Conservation (phyloP, 2,888 invertebrate genomes). For the Pilophorus perplexus region DNA sequence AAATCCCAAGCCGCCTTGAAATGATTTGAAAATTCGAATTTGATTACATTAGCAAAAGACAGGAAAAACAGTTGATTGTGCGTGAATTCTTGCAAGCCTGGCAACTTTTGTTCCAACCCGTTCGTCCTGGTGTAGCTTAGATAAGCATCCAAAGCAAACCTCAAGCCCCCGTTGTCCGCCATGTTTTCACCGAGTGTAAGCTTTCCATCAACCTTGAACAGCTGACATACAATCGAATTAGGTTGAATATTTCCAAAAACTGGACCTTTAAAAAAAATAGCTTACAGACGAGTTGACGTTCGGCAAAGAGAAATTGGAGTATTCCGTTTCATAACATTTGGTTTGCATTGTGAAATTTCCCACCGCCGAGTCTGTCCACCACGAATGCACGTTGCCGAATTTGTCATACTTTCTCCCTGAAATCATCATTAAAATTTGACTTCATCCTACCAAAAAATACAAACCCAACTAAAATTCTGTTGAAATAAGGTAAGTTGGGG, state of each 20-base stretch:
- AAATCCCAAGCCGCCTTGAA: no score
- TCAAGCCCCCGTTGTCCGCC: conserved; percentile 78
- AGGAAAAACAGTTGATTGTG: conserved; percentile 77
- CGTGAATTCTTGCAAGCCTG: conserved; percentile 69
- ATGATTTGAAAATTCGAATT: no score
- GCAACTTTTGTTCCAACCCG: conserved; percentile 64
- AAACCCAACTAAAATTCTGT: no score
- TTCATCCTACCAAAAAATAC: background rate
- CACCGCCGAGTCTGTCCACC: conserved; percentile 71
- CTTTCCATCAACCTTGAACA: conserved; percentile 61
- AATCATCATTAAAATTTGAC: background rate
- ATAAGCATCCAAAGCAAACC: conserved; percentile 70
- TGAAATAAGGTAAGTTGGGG: no score
- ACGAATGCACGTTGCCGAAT: conserved; percentile 73
- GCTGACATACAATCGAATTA: conserved; percentile 53
- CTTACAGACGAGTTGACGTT: conserved; percentile 63
- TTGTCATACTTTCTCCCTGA: conserved; percentile 79
- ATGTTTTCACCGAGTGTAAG: conserved; percentile 77
- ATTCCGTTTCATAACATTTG: conserved; percentile 70
- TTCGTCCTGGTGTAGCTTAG: conserved; percentile 56
- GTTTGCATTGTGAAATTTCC: conserved; percentile 66
- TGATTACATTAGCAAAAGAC: conserved; percentile 76
- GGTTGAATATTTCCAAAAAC: no score
- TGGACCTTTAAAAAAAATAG: no score
- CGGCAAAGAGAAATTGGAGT: conserved; percentile 64